Evolutionary conservation across 2,113 vertebrate species (phyloP).

Genomic region (Pandion haliaetus): DNA sequence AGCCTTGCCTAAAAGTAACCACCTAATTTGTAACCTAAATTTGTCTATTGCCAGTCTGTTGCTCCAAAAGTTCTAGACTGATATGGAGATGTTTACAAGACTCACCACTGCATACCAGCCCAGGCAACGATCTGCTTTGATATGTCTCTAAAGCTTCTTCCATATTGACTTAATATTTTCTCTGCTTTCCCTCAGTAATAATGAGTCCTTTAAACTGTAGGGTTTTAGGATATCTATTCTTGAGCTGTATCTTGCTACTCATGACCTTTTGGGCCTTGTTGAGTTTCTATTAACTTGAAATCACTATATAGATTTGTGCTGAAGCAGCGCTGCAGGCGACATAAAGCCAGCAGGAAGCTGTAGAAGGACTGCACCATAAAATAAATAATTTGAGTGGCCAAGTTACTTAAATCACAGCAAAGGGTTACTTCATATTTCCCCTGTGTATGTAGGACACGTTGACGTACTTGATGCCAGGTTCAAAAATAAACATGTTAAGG

Average conservation of each 20-base stretch:
- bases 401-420: neutral
- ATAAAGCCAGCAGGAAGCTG: neutral
- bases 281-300: neutral
- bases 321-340: rapidly evolving
- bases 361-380: neutral
- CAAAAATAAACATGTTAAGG: neutral
- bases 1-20: neutral
- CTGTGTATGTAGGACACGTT: neutral
- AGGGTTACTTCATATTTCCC: neutral
- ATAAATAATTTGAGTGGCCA: neutral
- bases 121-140: neutral
- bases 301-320: neutral
- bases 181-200: neutral
- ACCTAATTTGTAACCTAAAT: rapidly evolving
- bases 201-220: neutral
- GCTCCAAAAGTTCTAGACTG: neutral
- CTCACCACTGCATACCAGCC: neutral
- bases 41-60: neutral
- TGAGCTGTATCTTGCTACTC: neutral
- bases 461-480: neutral
- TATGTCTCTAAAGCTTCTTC: neutral
- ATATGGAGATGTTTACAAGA: neutral
- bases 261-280: neutral
- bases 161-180: neutral
- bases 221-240: neutral